Evolutionary conservation across 2,888 invertebrate genomes (phyloP).

Genomic region (Syrista parreyssii): DNA sequence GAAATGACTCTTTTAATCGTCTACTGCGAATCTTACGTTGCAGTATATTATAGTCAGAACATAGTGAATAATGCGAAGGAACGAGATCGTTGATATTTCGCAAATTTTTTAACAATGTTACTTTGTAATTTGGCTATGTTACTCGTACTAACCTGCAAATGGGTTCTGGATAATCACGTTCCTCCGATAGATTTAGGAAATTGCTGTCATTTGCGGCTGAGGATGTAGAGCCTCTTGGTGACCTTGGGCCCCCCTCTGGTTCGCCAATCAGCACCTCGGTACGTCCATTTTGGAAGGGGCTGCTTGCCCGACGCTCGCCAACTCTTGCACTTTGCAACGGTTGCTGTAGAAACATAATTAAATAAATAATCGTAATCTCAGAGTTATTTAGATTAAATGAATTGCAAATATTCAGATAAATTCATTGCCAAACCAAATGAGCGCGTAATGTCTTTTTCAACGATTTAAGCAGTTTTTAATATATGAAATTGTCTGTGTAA

Average conservation of each 20-base stretch:
- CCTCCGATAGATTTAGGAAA: conserved; percentile 52
- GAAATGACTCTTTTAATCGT: background rate
- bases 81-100: background rate
- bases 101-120: background rate
- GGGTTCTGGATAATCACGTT: conserved; percentile 57
- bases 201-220: conserved; percentile 59
- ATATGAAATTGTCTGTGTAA: background rate
- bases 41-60: background rate
- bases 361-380: background rate
- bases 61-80: background rate
- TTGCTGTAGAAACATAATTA: conserved; percentile 37
- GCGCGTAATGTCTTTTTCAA: background rate
- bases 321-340: conserved; percentile 60
- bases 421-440: background rate
- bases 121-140: background rate
- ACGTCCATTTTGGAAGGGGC: conserved; percentile 77
- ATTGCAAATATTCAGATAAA: background rate
- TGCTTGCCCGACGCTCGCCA: conserved; percentile 67
- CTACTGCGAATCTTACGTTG: background rate
- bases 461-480: background rate
- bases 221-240: conserved; percentile 63
- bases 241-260: conserved; percentile 63
- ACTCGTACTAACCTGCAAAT: conserved; percentile 54
- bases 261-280: conserved; percentile 81
- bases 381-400: background rate